Evolutionary conservation across 2,113 vertebrate species (phyloP), one percentile per base, ranked within the genome.

Genomic region (Dicerorhinus sumatrensis): DNA sequence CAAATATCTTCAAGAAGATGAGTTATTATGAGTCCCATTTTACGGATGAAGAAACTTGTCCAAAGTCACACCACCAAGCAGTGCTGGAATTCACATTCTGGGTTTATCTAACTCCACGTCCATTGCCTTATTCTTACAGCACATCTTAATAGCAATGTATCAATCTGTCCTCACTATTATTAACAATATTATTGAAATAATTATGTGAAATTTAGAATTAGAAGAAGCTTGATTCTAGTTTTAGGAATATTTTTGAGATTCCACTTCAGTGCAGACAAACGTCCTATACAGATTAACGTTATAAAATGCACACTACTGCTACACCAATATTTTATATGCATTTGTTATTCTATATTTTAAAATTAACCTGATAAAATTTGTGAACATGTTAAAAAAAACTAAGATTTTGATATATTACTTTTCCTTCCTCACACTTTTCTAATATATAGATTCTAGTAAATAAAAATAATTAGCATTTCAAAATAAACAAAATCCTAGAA

Each of bases 181-280:
- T 75, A 60, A 31, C 0, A 54, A 14, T 36, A 60, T 60, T 85
- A 63, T 73, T 93, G 27, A 96, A 89, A 62, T 70, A 63, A 65
- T 62, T 76, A 42, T 10, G 16, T 94, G 77, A 18, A 85, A 86
- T 97, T 93, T 42, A 48, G 42, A 97, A 75, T 54, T 29, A 63
- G 21, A 95, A 96, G 31, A 85, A 58, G 25, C 7, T 91, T 58
- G 18, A 84, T 54, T 94, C 21, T 76, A 89, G 70, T 96, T 94
- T 94, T 65, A 89, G 85, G 5, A 88, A 73, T 63, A 81, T 33
- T 56, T 89, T 63, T 85, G 56, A 96, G 36, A n/a, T 56, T 62
- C 8, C 3, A 75, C 36, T 95, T 97, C 58, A 82, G 70, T 51
- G 77, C 48, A 39, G 31, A 95, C 11, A 77, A 89, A 82, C 8